phyloP scores from a whole-genome alignment of 1,140 invertebrate species.

The Zeugodacus cucurbitae region DNA sequence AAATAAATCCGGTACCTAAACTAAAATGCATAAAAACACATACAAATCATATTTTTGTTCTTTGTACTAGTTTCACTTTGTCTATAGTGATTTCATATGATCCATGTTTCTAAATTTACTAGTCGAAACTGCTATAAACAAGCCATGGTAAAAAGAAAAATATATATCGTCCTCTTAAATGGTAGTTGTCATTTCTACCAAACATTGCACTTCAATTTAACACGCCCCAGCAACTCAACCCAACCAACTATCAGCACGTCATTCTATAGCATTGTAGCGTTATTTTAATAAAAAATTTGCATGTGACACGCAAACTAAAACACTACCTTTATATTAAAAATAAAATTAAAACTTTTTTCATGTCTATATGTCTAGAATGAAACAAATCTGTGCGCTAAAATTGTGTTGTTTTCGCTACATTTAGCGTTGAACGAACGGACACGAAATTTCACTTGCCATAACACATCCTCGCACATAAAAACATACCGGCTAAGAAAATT shows the following conservation, averaged over 20 bases:
- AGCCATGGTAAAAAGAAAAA: too few relatives aligned
- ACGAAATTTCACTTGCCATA: neutral
- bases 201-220: neutral
- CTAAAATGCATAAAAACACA: too few relatives aligned
- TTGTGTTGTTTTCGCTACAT: constrained; percentile 13
- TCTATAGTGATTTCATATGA: too few relatives aligned
- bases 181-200: neutral
- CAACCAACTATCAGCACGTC: neutral
- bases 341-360: neutral
- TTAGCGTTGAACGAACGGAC: neutral
- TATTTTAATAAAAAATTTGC: constrained; percentile 29
- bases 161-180: neutral
- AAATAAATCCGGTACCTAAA: neutral
- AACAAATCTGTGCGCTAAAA: neutral
- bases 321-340: neutral
- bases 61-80: too few relatives aligned
- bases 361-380: neutral
- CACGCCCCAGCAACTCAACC: neutral
- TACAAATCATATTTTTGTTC: too few relatives aligned
- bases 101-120: too few relatives aligned
- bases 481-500: neutral
- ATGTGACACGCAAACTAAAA: neutral
- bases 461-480: neutral
- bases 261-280: neutral
- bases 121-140: too few relatives aligned